Conservation (phyloP, 2,113 vertebrate genomes). For the Callithrix jacchus region DNA sequence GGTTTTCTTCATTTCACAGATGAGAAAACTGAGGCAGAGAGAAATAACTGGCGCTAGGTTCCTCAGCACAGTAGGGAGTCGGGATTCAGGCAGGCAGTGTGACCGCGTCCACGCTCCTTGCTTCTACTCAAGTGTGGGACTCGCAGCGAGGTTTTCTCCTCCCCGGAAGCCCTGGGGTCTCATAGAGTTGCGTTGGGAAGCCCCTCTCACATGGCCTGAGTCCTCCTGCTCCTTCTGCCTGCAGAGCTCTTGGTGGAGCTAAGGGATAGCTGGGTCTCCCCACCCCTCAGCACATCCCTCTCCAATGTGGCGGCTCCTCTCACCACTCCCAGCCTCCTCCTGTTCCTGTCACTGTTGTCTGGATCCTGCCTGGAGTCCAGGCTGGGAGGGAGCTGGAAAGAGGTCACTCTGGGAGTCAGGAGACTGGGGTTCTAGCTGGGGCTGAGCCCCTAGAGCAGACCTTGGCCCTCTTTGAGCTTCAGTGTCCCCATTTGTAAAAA, state of each 20-base stretch:
- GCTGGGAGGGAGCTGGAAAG: neutral
- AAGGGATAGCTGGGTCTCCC: no score
- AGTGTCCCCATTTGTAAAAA: neutral
- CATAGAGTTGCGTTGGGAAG: neutral
- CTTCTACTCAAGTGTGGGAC: neutral
- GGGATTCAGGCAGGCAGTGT: neutral
- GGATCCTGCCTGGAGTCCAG: neutral
- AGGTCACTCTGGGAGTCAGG: neutral
- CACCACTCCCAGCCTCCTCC: neutral
- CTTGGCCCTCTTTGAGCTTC: neutral
- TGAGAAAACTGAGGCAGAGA: neutral
- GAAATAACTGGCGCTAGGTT: neutral
- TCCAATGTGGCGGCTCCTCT: no score
- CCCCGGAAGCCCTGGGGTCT: neutral
- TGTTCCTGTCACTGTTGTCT: neutral
- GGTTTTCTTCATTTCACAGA: neutral
- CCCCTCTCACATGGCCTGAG: no score
- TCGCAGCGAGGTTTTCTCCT: fast-evolving
- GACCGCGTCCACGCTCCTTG: neutral
- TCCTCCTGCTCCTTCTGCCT: neutral
- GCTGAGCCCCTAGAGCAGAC: neutral
- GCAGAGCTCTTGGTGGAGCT: neutral
- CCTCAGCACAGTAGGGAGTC: neutral
- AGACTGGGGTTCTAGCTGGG: neutral
- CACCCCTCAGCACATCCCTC: neutral